A percentile compares a stretch with the other conserved stretches of the same genome.
Evolutionary conservation across 1,140 invertebrate species (phyloP).

Genomic region (Panagrolaimus sp.): DNA sequence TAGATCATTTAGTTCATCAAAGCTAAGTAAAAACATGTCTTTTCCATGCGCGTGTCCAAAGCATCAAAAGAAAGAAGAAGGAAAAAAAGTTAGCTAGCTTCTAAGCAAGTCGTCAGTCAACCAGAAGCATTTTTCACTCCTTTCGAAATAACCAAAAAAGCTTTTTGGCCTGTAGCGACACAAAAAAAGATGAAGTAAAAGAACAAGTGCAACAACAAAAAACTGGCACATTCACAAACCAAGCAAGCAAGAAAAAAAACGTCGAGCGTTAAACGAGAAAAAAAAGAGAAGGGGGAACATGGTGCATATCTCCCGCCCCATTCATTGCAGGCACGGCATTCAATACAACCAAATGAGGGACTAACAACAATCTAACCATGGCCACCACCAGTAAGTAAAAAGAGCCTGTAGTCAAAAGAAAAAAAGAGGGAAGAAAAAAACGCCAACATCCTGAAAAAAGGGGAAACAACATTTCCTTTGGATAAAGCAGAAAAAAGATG

Average conservation of each 20-base stretch:
- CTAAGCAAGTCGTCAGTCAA: conserved; percentile 9
- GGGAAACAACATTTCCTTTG: conserved; percentile 8
- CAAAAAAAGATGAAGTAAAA: neutral
- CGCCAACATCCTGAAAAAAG: neutral
- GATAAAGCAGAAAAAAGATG: neutral
- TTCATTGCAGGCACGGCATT: neutral
- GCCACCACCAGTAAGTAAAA: conserved; percentile 1
- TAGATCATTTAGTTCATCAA: no score
- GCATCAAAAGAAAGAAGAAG: neutral
- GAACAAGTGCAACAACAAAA: neutral
- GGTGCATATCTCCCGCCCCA: neutral
- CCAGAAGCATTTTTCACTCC: neutral
- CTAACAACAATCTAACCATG: neutral
- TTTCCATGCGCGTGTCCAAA: no score
- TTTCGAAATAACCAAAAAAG: no score
- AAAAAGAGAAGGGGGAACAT: conserved; percentile 5
- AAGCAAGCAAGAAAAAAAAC: conserved; percentile 7
- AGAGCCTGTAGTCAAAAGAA: neutral
- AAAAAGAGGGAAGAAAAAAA: neutral
- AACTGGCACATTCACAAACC: conserved; percentile 2
- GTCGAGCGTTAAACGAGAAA: conserved; percentile 11
- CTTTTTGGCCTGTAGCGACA: neutral
- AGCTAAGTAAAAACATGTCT: no score
- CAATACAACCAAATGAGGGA: conserved; percentile 11
- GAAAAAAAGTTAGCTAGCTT: neutral